Evolutionary conservation across 2,888 invertebrate genomes (phyloP).

Genomic region (Euzetes globulus): DNA sequence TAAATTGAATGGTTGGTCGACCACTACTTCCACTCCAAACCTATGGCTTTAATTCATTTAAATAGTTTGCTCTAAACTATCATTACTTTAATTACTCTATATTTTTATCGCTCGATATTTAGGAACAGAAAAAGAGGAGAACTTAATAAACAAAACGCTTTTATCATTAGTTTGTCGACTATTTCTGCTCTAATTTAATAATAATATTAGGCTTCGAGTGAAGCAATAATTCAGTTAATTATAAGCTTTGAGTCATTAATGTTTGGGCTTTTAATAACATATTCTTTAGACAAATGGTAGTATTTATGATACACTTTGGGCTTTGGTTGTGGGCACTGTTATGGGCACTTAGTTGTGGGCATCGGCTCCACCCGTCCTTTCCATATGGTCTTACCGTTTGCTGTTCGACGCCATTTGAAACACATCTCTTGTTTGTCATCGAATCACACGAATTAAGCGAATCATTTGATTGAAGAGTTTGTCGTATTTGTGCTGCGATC

Average conservation of each 20-base stretch:
- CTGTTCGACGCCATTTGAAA: slow-evolving; percentile 40
- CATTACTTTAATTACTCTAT: too few species aligned
- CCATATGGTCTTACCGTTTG: slow-evolving; percentile 35
- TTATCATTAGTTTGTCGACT: not conserved
- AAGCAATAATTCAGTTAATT: not conserved
- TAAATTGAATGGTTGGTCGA: not conserved
- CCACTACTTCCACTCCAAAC: not conserved
- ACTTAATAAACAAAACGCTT: not conserved
- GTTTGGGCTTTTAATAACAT: not conserved
- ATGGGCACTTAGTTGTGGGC: too few species aligned
- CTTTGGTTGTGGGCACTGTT: too few species aligned
- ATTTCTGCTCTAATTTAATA: not conserved
- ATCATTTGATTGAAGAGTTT: not conserved
- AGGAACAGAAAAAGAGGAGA: too few species aligned
- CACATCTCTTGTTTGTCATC: not conserved
- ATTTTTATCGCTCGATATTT: too few species aligned
- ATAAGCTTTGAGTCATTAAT: not conserved
- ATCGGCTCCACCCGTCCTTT: too few species aligned
- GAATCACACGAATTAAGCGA: not conserved
- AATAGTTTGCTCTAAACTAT: not conserved
- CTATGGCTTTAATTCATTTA: not conserved
- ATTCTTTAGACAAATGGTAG: not conserved
- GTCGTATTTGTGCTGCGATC: not conserved
- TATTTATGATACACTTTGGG: not conserved
- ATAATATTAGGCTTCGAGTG: not conserved